Evolutionary conservation across 2,888 invertebrate genomes (phyloP).

Genomic region (Nemapogon koenigi): DNA sequence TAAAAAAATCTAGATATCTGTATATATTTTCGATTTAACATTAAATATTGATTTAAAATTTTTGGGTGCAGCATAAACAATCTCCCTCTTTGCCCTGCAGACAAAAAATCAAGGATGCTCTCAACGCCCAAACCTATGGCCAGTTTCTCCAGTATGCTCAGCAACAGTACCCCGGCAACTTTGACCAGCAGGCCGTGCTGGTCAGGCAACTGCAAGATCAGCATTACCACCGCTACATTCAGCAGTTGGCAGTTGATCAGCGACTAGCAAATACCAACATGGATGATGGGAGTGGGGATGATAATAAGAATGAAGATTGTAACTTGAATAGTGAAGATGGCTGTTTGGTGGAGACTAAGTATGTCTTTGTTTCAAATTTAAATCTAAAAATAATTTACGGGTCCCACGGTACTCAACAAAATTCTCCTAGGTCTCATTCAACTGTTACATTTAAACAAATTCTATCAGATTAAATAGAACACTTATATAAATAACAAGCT

Average conservation of each 20-base stretch:
- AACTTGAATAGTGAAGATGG: constrained; percentile 21
- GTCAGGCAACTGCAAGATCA: constrained; percentile 97
- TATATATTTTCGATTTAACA: no score
- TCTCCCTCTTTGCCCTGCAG: constrained; percentile 32
- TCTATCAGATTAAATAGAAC: no score
- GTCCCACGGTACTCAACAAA: no score
- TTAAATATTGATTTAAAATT: no score
- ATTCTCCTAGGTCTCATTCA: no score
- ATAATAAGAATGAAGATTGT: constrained; percentile 18
- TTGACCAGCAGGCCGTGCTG: constrained; percentile 90
- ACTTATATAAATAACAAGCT: no score
- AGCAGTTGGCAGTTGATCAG: constrained; percentile 76
- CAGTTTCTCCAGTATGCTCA: constrained; percentile 92
- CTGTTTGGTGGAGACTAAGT: constrained; percentile 36
- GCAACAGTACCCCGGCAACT: constrained; percentile 87
- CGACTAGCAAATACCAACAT: constrained; percentile 43
- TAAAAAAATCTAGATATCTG: no score
- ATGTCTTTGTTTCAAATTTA: constrained; percentile 20
- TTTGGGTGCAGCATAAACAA: no score
- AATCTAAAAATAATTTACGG: no score
- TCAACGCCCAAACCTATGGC: constrained; percentile 91
- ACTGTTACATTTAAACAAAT: no score
- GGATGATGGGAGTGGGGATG: constrained; percentile 22
- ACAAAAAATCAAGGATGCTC: constrained; percentile 91
- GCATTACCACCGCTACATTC: constrained; percentile 99